Evolutionary conservation across 1,140 invertebrate species (phyloP).

Genomic region (Scaptomyza hsui): DNA sequence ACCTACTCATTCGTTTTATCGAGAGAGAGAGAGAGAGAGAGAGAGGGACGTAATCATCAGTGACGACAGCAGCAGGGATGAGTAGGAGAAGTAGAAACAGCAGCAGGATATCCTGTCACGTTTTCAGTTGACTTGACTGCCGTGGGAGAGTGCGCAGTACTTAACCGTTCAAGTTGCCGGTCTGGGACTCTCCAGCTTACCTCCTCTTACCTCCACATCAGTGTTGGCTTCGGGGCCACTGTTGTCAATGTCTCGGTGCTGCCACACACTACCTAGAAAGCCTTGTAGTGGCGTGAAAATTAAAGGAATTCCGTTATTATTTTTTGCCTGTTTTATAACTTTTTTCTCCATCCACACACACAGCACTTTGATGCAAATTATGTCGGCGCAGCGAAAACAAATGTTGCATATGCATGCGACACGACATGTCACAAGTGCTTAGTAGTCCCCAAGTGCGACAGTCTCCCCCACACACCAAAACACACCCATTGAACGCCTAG

Average conservation of each 20-base stretch:
- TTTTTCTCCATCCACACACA: conserved; percentile 29
- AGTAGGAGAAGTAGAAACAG: conserved; percentile 22
- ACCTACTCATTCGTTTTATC: conserved; percentile 56
- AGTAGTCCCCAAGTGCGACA: conserved; percentile 62
- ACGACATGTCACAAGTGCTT: conserved; percentile 80
- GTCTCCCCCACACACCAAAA: conserved; percentile 35
- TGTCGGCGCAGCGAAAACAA: conserved; percentile 77
- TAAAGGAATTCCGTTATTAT: conserved; percentile 83
- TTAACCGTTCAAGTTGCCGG: conserved; percentile 79
- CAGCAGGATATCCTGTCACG: conserved; percentile 79
- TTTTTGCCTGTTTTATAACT: conserved; percentile 66
- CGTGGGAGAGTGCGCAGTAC: conserved; percentile 70
- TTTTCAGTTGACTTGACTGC: conserved; percentile 82
- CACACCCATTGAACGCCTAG: conserved; percentile 38
- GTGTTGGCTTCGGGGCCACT: conserved; percentile 62
- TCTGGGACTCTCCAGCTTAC: conserved; percentile 33
- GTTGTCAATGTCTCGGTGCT: conserved; percentile 69
- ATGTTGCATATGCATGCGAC: conserved; percentile 76
- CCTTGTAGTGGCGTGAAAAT: conserved; percentile 73
- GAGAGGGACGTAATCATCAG: conserved; percentile 51
- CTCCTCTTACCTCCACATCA: conserved; percentile 50
- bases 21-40: background rate
- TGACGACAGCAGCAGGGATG: conserved; percentile 11
- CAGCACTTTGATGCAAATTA: conserved; percentile 79
- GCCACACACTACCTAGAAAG: conserved; percentile 22